A percentile compares a stretch with the other conserved stretches of the same genome.
Conservation (phyloP, 2,113 vertebrate genomes). For the Elanoides forficatus region DNA sequence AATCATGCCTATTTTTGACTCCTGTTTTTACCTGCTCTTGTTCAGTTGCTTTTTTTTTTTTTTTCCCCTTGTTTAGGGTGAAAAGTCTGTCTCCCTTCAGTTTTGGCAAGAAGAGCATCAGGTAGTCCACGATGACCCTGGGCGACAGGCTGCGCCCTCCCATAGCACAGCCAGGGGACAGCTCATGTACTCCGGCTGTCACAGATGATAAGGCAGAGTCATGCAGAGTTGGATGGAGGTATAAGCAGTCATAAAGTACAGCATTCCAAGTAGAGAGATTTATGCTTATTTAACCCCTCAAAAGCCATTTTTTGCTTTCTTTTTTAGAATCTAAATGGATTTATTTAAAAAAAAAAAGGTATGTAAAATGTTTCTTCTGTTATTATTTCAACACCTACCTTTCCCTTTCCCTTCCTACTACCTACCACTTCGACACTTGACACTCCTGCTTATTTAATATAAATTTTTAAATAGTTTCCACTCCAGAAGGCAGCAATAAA, state of each 20-base stretch:
- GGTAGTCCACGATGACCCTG: too few species aligned
- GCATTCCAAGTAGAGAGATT: neutral
- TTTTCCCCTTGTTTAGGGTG: neutral
- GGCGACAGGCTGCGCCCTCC: fast-evolving
- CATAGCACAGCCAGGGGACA: neutral
- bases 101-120: neutral
- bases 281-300: neutral
- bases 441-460: neutral
- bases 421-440: neutral
- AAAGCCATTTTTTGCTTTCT: neutral
- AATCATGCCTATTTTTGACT: fast-evolving
- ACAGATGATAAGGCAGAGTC: neutral
- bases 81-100: neutral
- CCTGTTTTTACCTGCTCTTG: neutral
- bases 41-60: neutral
- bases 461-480: neutral
- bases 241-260: neutral
- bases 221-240: neutral
- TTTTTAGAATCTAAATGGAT: neutral
- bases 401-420: neutral
- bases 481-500: neutral
- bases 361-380: neutral
- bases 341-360: neutral
- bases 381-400: neutral
- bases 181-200: neutral